Conservation (phyloP, 2,888 invertebrate genomes). For the Neria commutata region DNA sequence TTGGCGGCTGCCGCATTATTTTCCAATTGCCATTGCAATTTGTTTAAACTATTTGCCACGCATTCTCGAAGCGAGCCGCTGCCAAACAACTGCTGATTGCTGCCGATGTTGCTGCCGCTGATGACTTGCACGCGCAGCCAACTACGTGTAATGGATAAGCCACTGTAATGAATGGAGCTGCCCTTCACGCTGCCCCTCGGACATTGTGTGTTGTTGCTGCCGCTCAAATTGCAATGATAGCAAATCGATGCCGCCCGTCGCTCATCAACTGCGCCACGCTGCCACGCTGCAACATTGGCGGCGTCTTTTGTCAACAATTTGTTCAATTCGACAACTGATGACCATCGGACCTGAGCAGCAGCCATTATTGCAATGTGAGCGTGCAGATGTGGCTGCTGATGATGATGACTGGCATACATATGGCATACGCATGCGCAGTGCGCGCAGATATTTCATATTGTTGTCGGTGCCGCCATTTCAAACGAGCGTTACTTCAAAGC, state of each 20-base stretch:
- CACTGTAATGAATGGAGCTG: not conserved
- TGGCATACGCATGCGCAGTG: not conserved
- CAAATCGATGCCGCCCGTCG: conserved; percentile 3
- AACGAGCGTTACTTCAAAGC: not conserved
- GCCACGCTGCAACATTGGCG: not conserved
- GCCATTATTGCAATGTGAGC: not conserved
- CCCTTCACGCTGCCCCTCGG: not conserved
- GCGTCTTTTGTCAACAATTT: conserved; percentile 7
- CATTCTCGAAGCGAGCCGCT: conserved; percentile 20
- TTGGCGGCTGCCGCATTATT: conserved; percentile 20
- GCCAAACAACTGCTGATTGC: not conserved
- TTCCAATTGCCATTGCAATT: conserved; percentile 40
- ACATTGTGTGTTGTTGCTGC: too few species aligned
- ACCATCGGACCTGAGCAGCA: too few species aligned
- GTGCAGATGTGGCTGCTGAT: not conserved
- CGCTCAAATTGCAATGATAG: too few species aligned
- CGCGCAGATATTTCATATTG: not conserved
- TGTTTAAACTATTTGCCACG: conserved; percentile 41
- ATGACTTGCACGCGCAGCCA: not conserved
- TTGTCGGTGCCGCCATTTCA: not conserved
- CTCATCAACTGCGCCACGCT: not conserved
- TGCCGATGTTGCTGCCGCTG: not conserved
- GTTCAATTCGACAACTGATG: conserved; percentile 3
- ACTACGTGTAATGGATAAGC: not conserved
- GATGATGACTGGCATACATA: not conserved